A percentile compares a stretch with the other conserved stretches of the same genome.
These are phyloP conservation scores for Ammodytes marinus DNA, from an alignment of 2,113 vertebrate genomes.

Conservation along the genomic window DNA sequence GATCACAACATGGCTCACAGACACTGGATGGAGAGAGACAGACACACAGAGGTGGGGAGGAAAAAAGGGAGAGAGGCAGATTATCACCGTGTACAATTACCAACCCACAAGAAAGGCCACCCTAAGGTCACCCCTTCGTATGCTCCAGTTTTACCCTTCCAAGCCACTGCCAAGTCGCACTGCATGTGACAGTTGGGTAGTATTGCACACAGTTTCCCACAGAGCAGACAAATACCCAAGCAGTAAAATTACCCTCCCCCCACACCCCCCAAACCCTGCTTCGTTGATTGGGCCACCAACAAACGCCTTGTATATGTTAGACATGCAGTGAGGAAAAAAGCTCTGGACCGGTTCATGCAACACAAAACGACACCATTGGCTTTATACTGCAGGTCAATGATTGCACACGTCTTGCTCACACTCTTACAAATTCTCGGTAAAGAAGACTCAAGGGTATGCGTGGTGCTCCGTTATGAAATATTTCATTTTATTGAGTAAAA, in stretches of 20 bases:
- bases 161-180: conserved; percentile 28
- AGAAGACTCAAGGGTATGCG: conserved; percentile 78
- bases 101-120: conserved; percentile 40
- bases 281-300: conserved; percentile 38
- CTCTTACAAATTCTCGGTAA: conserved; percentile 47
- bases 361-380: conserved; percentile 42
- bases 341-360: conserved; percentile 54
- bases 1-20: conserved; percentile 96
- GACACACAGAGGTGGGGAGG: conserved; percentile 72
- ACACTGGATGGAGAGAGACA: conserved; percentile 88
- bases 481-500: conserved; percentile 77
- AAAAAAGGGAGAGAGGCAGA: conserved; percentile 47
- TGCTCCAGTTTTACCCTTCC: conserved; percentile 33
- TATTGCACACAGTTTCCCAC: conserved; percentile 52
- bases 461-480: conserved; percentile 66
- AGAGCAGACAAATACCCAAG: conserved; percentile 53
- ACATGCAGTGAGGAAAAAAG: conserved; percentile 69
- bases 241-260: conserved; percentile 48
- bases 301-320: conserved; percentile 50
- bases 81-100: conserved; percentile 58
- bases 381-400: conserved; percentile 28
- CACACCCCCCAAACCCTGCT: conserved; percentile 28
- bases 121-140: conserved; percentile 27
- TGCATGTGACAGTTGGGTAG: conserved; percentile 57
- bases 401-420: conserved; percentile 34